Evolutionary conservation across 2,888 invertebrate genomes (phyloP).

Genomic region (Agrilus mali): DNA sequence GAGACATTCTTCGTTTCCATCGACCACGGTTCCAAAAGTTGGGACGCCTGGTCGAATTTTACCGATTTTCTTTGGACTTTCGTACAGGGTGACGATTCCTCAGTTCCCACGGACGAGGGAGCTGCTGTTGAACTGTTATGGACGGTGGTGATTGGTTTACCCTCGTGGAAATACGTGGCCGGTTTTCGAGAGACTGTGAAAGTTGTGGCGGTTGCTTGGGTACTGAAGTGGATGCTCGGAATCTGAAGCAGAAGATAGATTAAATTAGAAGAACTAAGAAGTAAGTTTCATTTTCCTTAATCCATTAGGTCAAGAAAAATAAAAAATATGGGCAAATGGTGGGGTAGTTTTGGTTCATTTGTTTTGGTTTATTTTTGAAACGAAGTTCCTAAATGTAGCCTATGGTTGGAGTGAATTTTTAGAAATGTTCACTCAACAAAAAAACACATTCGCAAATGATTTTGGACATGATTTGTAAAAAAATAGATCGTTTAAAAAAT

Average conservation of each 20-base stretch:
- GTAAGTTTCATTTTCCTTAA: neutral
- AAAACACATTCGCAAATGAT: too few relatives aligned
- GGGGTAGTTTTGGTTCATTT: too few relatives aligned
- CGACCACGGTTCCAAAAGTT: conserved; percentile 29
- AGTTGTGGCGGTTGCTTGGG: conserved; percentile 41
- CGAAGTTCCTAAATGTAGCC: too few relatives aligned
- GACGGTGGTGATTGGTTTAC: conserved; percentile 41
- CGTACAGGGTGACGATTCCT: conserved; percentile 35
- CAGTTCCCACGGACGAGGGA: conserved; percentile 29
- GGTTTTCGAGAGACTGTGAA: conserved; percentile 35
- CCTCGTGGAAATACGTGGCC: conserved; percentile 34
- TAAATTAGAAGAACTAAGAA: too few relatives aligned
- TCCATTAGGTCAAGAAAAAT: too few relatives aligned
- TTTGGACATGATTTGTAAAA: too few relatives aligned
- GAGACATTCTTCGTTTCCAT: conserved; percentile 20
- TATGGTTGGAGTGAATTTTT: too few relatives aligned
- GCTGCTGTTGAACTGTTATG: conserved; percentile 26
- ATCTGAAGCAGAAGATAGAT: conserved; percentile 29
- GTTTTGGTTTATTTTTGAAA: too few relatives aligned
- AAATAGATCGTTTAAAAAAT: too few relatives aligned
- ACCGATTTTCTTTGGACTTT: conserved; percentile 52
- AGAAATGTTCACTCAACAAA: too few relatives aligned
- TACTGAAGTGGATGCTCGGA: conserved; percentile 40
- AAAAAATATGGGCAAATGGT: too few relatives aligned
- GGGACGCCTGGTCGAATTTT: conserved; percentile 45